Evolutionary conservation across 2,888 invertebrate genomes (phyloP).

Genomic region (Epistrophella euchroma): DNA sequence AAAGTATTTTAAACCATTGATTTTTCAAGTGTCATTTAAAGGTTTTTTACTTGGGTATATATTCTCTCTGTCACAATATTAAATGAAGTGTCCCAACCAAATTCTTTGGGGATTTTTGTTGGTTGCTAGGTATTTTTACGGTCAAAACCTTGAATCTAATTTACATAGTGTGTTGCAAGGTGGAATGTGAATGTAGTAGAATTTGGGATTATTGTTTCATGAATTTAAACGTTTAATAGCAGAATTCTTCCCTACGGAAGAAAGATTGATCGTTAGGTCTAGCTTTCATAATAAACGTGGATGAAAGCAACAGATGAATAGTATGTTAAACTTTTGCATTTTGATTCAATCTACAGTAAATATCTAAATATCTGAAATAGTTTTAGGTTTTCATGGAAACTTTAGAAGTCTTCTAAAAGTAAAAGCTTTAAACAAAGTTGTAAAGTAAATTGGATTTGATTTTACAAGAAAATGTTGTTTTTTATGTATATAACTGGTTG

Average conservation of each 20-base stretch:
- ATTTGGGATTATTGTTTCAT: background rate
- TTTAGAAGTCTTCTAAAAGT: no score
- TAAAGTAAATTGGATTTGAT: no score
- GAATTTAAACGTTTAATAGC: constrained; percentile 5
- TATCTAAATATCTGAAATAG: background rate
- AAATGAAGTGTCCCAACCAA: background rate
- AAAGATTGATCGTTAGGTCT: constrained; percentile 8
- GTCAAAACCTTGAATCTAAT: background rate
- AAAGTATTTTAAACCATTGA: background rate
- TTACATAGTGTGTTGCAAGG: background rate
- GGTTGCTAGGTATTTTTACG: background rate
- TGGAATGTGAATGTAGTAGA: background rate
- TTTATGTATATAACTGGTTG: no score
- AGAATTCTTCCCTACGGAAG: background rate
- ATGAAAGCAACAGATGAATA: background rate
- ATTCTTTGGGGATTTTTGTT: background rate
- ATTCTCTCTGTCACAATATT: background rate
- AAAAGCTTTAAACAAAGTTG: no score
- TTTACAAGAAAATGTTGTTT: no score
- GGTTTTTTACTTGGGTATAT: background rate
- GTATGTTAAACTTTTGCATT: background rate
- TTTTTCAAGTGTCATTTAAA: background rate
- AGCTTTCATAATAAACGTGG: background rate
- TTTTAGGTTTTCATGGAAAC: no score
- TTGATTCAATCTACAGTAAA: background rate